phyloP scores from a whole-genome alignment of 2,113 vertebrate genomes.

The Halcyon malimbica region DNA sequence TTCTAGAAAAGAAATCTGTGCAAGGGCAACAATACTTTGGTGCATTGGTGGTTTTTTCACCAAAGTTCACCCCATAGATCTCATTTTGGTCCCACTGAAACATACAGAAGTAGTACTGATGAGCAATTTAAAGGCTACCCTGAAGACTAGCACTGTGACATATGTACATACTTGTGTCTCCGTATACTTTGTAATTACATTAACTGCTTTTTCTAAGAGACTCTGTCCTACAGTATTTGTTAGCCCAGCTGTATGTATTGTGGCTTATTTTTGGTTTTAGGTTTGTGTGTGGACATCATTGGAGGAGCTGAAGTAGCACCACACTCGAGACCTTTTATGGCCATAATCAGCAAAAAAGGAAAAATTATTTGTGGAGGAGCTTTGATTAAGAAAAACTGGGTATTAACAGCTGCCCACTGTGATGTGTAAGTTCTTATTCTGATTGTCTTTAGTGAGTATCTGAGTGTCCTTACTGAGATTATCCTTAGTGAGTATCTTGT shows the following conservation, averaged over 20 bases:
- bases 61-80: neutral
- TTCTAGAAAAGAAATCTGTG: neutral
- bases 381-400: slow-evolving; percentile 75
- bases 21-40: neutral
- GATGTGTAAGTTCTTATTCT: slow-evolving; percentile 26
- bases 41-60: neutral
- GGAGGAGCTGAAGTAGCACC: slow-evolving; percentile 62
- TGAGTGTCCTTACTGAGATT: neutral
- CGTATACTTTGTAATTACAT: neutral
- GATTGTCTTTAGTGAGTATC: neutral
- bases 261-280: slow-evolving; percentile 44
- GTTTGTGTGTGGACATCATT: slow-evolving; percentile 66
- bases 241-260: neutral
- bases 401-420: slow-evolving; percentile 82
- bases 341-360: rapidly evolving
- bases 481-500: neutral
- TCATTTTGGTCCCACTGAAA: neutral
- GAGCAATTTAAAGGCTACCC: neutral
- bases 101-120: neutral
- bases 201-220: neutral
- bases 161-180: neutral
- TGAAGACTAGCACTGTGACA: neutral
- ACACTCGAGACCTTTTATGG: slow-evolving; percentile 80
- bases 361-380: neutral
- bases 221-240: neutral